Percentiles rank a stretch among this genome's conserved stretches.
Evolutionary conservation across 2,797 vertebrate genomes (phyloP).

Genomic region (Anguilla megastoma): DNA sequence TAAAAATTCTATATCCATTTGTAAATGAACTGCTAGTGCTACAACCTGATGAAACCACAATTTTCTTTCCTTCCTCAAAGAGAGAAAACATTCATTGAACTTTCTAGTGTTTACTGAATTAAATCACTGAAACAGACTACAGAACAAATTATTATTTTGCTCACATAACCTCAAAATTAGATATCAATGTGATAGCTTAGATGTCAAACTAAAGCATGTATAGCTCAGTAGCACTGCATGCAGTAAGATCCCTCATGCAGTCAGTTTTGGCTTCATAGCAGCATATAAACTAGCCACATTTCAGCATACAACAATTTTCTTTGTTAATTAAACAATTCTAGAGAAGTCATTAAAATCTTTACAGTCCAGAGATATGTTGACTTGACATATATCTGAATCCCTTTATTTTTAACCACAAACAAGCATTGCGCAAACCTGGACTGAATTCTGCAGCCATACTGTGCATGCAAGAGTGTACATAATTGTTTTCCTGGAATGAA

Average conservation of each 20-base stretch:
- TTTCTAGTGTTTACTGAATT: background rate
- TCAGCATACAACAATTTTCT: background rate
- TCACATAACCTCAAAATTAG: conserved; percentile 1
- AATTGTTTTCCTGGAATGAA: background rate
- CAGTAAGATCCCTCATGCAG: background rate
- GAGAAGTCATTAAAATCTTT: background rate
- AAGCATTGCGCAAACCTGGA: background rate
- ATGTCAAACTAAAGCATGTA: background rate
- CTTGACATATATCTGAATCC: background rate
- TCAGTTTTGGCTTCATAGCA: background rate
- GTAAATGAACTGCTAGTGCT: background rate
- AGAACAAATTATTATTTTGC: background rate
- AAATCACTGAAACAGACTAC: background rate
- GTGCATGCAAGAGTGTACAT: background rate
- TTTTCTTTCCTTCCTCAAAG: background rate
- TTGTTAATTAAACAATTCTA: background rate
- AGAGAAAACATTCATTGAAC: background rate
- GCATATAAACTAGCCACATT: background rate
- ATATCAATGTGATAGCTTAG: background rate
- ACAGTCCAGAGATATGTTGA: background rate
- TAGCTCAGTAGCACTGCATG: background rate
- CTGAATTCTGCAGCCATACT: background rate
- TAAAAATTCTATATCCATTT: background rate
- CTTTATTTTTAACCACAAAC: background rate
- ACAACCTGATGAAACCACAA: background rate